Base-by-base conservation (phyloP, 2,888 invertebrate genomes). In the Trichacis sp. region DNA sequence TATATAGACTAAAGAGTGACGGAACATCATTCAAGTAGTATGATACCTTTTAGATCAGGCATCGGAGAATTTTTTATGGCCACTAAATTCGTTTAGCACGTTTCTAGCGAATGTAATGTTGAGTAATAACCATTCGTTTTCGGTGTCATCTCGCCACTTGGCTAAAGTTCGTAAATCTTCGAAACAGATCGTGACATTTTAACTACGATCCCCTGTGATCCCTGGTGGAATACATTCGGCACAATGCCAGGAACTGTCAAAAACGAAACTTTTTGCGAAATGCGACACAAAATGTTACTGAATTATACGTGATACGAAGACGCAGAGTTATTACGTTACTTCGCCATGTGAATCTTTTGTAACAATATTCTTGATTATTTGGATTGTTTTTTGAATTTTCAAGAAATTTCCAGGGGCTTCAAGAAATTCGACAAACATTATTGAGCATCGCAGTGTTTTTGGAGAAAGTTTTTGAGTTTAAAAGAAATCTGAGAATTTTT, bases 1-100 rank as follows among this genome's bases (percentile, higher is more conserved):
- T n/a, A n/a, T n/a, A n/a, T n/a, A n/a, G n/a, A n/a, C n/a, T n/a
- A n/a, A n/a, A n/a, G n/a, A n/a, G n/a, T n/a, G n/a, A n/a, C n/a
- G n/a, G n/a, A n/a, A n/a, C n/a, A n/a, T 24, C 24, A 24, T 24
- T 5, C 24, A 24, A 8, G 63, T 57, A 53, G 63, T 57, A 49
- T 19, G 9, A 18, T 2, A 24, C n/a, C 49, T 36, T 57, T 57
- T 57, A 38, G 52, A 57, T 57, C 57, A 57, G 57, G n/a, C 56
- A 15, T 11, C 11, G 24, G 15, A 57, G 45, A 14, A 24, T 15
- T 18, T 15, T 29, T 20, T 43, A 18, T 8, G 24, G 24, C 12
- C 42, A n/a, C 33, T 17, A 38, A 38, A n/a, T 59, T 47, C 45
- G 46, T n/a, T 15, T 46, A 11, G 8, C 24, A 24, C 24, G 8